phyloP scores from a whole-genome alignment of 2,797 vertebrate species.

The Platyrinchus mystaceus region DNA sequence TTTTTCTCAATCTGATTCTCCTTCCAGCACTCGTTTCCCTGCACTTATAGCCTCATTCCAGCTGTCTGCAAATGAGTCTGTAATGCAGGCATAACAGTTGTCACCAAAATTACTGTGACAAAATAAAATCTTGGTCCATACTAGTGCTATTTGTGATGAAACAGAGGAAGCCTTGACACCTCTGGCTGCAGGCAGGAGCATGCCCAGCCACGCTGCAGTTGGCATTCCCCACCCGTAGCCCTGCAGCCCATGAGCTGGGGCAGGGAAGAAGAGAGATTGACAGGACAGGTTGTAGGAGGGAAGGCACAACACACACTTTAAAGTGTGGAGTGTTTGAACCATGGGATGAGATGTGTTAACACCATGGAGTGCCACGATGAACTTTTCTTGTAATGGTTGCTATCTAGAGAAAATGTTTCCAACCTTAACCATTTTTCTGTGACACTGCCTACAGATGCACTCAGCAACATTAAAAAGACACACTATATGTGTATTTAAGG shows the following conservation, averaged over 20 bases:
- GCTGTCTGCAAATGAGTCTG: not conserved
- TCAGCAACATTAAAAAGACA: not conserved
- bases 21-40: not conserved
- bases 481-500: not conserved
- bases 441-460: not conserved
- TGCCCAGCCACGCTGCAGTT: not conserved
- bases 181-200: not conserved
- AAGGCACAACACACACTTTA: not conserved
- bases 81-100: not conserved
- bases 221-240: fast-evolving
- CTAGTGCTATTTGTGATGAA: not conserved
- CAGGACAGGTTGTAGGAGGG: not conserved
- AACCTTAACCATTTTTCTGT: not conserved
- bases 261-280: not conserved
- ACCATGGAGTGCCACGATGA: fast-evolving
- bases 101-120: not conserved
- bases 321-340: not conserved
- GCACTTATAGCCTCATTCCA: not conserved
- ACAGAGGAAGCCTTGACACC: not conserved
- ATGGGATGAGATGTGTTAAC: not conserved
- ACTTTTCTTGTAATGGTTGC: not conserved
- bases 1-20: not conserved
- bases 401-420: not conserved
- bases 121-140: not conserved
- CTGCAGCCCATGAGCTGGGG: not conserved